phyloP scores from a whole-genome alignment of 2,113 vertebrate species.

The Bothrops jararaca region DNA sequence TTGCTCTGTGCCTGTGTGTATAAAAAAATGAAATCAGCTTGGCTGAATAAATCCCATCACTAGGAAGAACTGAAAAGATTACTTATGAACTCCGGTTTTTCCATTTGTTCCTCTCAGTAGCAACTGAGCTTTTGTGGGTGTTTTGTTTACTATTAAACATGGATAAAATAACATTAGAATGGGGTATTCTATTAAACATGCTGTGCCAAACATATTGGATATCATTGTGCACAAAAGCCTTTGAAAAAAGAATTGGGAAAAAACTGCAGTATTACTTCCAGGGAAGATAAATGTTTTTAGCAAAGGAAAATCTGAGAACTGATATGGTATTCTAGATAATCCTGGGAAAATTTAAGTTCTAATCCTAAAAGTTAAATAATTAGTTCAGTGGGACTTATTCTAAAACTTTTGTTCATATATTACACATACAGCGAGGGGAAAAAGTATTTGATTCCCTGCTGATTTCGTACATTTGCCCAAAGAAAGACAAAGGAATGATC shows the following conservation, averaged over 20 bases:
- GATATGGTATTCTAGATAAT: neutral
- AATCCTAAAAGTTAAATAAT: neutral
- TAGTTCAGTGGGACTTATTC: neutral
- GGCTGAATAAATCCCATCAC: conserved; percentile 59
- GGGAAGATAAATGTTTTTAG: neutral
- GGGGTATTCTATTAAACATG: neutral
- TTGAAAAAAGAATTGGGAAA: neutral
- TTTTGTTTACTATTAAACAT: neutral
- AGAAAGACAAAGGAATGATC: too few species aligned
- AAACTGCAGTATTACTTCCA: neutral
- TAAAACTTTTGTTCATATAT: neutral
- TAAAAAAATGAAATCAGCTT: conserved; percentile 49
- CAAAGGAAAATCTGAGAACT: neutral
- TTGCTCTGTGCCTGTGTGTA: conserved; percentile 69
- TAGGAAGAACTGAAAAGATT: conserved; percentile 47
- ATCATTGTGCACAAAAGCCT: neutral
- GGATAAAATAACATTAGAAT: neutral
- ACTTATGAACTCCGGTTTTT: conserved; percentile 30
- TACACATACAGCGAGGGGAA: neutral
- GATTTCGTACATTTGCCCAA: too few species aligned
- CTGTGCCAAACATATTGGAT: neutral
- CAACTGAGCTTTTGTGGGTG: neutral
- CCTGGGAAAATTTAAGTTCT: neutral
- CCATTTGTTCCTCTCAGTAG: accelerated
- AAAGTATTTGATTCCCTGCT: too few species aligned